A percentile compares a stretch with the other conserved stretches of the same genome.
These are phyloP conservation scores for Stenopsyche tienmushanensis DNA, from an alignment of 1,140 invertebrate species.

Conservation along the genomic window DNA sequence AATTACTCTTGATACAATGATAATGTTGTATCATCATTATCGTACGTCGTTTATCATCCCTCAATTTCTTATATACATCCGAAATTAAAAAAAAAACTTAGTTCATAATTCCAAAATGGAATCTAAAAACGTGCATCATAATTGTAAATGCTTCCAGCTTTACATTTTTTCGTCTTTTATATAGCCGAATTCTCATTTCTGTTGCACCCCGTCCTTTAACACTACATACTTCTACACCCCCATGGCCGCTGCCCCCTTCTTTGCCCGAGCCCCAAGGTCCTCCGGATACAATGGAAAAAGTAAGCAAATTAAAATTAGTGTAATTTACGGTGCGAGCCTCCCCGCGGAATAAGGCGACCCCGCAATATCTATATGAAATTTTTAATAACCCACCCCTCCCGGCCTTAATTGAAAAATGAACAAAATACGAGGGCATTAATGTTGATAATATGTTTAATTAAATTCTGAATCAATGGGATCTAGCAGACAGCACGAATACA, in stretches of 20 bases:
- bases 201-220: slow-evolving; percentile 9
- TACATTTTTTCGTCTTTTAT: too few species aligned
- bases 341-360: slow-evolving; percentile 26
- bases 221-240: background rate
- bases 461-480: too few species aligned
- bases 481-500: too few species aligned
- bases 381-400: slow-evolving; percentile 24
- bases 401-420: slow-evolving; percentile 26
- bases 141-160: too few species aligned
- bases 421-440: slow-evolving; percentile 21
- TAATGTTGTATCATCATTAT: too few species aligned
- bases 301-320: slow-evolving; percentile 31
- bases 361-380: slow-evolving; percentile 26
- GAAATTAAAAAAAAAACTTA: too few species aligned
- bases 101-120: too few species aligned
- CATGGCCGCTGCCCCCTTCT: too few species aligned
- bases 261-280: background rate
- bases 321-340: slow-evolving; percentile 24
- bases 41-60: too few species aligned
- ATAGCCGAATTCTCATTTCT: slow-evolving; percentile 18
- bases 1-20: too few species aligned
- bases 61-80: too few species aligned
- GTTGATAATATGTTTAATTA: slow-evolving; percentile 30
- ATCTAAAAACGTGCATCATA: too few species aligned
- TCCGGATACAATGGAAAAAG: slow-evolving; percentile 22